Evolutionary conservation across 2,113 vertebrate species (phyloP).

Genomic region (Kryptolebias marmoratus): DNA sequence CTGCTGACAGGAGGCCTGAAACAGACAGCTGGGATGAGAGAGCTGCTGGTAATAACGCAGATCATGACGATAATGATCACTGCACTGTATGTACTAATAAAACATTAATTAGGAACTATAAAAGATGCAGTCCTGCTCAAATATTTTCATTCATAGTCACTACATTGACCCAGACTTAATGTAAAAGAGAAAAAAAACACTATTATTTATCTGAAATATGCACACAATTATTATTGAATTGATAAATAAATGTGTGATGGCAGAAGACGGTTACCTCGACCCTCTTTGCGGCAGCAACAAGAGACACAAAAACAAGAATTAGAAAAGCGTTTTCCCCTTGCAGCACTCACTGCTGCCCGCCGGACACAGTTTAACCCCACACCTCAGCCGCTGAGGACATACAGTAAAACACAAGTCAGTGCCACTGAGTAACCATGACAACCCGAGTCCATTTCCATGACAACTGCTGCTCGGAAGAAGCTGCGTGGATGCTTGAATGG

Average conservation of each 20-base stretch:
- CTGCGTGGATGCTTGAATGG: constrained; percentile 21
- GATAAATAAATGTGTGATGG: background rate
- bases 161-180: no score
- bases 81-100: background rate
- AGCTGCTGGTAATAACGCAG: background rate
- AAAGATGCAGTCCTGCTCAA: background rate
- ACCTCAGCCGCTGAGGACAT: constrained; percentile 66
- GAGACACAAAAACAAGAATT: constrained; percentile 52
- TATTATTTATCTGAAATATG: background rate
- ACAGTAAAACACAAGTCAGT: constrained; percentile 57
- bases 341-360: constrained; percentile 45
- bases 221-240: background rate
- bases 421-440: constrained; percentile 56
- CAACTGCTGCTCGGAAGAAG: constrained; percentile 45
- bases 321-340: constrained; percentile 37
- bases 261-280: constrained; percentile 88
- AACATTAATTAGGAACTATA: background rate
- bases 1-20: constrained; percentile 97
- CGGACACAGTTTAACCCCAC: constrained; percentile 53
- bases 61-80: constrained; percentile 17
- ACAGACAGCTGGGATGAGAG: constrained; percentile 81
- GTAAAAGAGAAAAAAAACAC: background rate
- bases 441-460: constrained; percentile 63
- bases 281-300: constrained; percentile 91
- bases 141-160: no score